Conservation (phyloP, 2,797 vertebrate genomes). For the Alauda arvensis region DNA sequence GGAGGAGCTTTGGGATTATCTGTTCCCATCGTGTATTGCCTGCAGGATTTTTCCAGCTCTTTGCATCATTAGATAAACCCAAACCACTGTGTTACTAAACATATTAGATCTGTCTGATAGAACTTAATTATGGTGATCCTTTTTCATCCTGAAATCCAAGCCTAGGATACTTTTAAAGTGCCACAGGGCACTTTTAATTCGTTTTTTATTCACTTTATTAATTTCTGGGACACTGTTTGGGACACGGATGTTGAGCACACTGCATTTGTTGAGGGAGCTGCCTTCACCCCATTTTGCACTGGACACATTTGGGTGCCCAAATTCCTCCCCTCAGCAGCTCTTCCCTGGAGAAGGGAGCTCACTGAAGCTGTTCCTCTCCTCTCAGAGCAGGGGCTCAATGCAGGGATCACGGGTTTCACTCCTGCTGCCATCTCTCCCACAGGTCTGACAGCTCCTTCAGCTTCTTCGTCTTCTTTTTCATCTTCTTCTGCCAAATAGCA, state of each 20-base stretch:
- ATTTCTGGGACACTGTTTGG: neutral
- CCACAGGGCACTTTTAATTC: neutral
- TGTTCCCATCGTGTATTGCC: neutral
- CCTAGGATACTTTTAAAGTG: neutral
- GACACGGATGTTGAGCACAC: rapidly evolving
- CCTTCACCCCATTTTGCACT: neutral
- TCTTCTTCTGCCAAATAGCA: constrained; percentile 91
- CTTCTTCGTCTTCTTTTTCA: constrained; percentile 97
- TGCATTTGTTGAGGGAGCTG: rapidly evolving
- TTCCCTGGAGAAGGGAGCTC: neutral
- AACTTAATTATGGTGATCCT: neutral
- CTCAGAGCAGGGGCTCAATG: neutral
- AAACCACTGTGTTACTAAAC: neutral
- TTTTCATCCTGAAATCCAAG: neutral
- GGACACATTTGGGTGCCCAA: neutral
- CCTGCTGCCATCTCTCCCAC: constrained; percentile 19
- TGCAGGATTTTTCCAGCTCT: constrained; percentile 19
- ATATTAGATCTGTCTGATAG: neutral
- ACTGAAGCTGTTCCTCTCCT: neutral
- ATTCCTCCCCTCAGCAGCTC: neutral
- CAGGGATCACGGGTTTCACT: neutral
- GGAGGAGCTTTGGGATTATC: neutral
- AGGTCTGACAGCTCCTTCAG: constrained; percentile 97
- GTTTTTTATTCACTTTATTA: neutral
- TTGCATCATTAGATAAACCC: neutral